phyloP scores from a whole-genome alignment of 2,113 vertebrate species.

The Ceyx cyanopectus region DNA sequence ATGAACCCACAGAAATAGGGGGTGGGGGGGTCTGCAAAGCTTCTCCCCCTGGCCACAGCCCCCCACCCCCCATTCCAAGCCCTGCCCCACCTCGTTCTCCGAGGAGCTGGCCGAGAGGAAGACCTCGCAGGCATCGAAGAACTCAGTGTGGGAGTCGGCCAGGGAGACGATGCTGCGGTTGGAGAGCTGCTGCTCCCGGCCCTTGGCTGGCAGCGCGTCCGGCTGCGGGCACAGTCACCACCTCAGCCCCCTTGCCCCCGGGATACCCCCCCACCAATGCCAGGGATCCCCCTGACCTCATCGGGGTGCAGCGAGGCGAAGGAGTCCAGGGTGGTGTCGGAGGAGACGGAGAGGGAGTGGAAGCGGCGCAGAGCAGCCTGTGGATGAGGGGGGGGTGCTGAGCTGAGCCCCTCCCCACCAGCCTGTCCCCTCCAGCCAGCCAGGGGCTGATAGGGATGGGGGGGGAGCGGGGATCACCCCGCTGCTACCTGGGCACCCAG shows the following conservation, averaged over 20 bases:
- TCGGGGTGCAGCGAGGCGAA: slow-evolving; percentile 86
- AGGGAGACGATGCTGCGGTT: slow-evolving; percentile 81
- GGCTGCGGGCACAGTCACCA: slow-evolving; percentile 15
- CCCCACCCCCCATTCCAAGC: no score
- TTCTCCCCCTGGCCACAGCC: neutral
- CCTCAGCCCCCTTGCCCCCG: neutral
- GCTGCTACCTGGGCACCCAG: fast-evolving
- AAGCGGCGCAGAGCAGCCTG: slow-evolving; percentile 79
- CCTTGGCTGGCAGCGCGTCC: slow-evolving; percentile 69
- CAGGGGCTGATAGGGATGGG: fast-evolving
- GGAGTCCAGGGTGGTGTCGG: slow-evolving; percentile 87
- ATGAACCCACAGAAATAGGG: neutral
- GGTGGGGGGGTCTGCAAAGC: neutral
- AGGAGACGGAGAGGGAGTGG: slow-evolving; percentile 89
- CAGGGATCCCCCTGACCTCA: slow-evolving; percentile 74
- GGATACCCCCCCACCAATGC: no score
- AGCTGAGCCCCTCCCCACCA: neutral
- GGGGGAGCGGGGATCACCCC: no score
- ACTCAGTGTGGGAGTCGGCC: slow-evolving; percentile 89
- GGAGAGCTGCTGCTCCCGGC: slow-evolving; percentile 75
- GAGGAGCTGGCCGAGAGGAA: slow-evolving; percentile 87
- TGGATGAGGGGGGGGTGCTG: neutral
- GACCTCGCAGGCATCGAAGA: slow-evolving; percentile 91
- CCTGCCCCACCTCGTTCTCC: slow-evolving; percentile 81
- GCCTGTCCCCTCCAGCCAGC: neutral